phyloP scores from a whole-genome alignment of 2,797 vertebrate species.

The Darevskia nairensis region DNA sequence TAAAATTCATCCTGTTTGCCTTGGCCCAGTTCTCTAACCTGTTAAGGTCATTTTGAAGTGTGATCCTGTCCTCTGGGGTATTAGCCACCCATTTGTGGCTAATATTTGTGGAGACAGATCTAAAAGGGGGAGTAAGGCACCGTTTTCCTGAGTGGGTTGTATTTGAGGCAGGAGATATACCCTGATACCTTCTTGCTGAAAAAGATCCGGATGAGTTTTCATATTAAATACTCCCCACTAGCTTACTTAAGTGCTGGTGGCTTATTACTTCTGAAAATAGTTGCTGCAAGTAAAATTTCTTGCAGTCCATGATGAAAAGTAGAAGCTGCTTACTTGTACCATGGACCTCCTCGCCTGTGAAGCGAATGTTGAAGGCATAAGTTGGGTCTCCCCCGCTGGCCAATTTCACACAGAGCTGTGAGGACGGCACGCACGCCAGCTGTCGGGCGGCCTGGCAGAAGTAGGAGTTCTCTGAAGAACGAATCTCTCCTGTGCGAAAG shows the following conservation, averaged over 20 bases:
- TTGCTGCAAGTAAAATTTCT: accelerated
- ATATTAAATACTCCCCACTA: not conserved
- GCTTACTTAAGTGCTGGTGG: not conserved
- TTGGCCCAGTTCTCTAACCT: too few relatives aligned
- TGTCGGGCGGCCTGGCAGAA: constrained; percentile 97
- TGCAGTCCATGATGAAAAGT: accelerated
- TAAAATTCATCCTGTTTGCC: too few relatives aligned
- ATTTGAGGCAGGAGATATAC: not conserved
- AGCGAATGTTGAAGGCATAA: constrained; percentile 98
- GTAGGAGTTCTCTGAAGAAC: constrained; percentile 94
- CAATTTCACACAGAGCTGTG: constrained; percentile 95
- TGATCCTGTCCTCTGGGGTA: too few relatives aligned
- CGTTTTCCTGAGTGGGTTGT: too few relatives aligned
- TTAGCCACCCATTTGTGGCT: too few relatives aligned
- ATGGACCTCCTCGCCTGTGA: constrained; percentile 97
- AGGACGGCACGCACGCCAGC: constrained; percentile 91
- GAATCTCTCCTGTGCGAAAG: constrained; percentile 86
- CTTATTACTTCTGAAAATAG: too few relatives aligned
- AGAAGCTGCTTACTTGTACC: constrained; percentile 88
- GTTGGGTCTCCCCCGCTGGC: constrained; percentile 97
- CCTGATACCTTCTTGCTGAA: not conserved
- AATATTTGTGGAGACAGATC: too few relatives aligned
- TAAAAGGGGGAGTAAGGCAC: too few relatives aligned
- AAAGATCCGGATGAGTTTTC: not conserved
- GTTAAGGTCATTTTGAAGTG: too few relatives aligned